Conservation (phyloP, 2,888 invertebrate genomes). For the Endomychus coccineus region DNA sequence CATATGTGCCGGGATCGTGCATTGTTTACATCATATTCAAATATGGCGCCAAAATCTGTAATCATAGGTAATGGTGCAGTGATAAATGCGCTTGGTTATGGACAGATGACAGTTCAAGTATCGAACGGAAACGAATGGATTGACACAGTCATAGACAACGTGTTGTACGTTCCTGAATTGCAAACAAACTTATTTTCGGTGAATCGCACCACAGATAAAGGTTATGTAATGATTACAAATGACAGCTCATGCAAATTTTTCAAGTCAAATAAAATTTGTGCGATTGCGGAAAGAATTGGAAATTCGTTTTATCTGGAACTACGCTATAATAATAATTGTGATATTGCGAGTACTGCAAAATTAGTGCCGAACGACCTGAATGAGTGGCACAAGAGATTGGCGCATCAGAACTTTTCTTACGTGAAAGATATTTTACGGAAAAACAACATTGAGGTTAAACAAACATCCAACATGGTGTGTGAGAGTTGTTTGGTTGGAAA, state of each 20-base stretch:
- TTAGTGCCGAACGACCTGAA: not conserved
- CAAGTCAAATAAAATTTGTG: slow-evolving; percentile 6
- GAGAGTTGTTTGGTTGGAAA: not conserved
- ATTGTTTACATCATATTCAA: not conserved
- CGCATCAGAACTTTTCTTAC: not conserved
- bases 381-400: slow-evolving; percentile 1
- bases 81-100: slow-evolving; percentile 7
- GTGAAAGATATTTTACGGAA: not conserved
- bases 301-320: too few relatives aligned
- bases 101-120: slow-evolving; percentile 8
- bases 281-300: slow-evolving; percentile 1
- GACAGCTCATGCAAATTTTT: slow-evolving; percentile 6
- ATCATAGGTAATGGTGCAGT: slow-evolving; percentile 9
- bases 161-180: too few relatives aligned
- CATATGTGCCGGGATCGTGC: slow-evolving; percentile 10
- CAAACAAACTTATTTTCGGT: too few relatives aligned
- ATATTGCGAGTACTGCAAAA: not conserved
- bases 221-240: too few relatives aligned
- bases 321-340: not conserved
- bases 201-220: too few relatives aligned
- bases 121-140: slow-evolving; percentile 8
- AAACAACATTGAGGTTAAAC: not conserved
- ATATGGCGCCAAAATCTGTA: slow-evolving; percentile 6
- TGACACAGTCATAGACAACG: slow-evolving; percentile 7
- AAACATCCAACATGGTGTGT: not conserved